Base-by-base conservation (phyloP, 2,113 vertebrate genomes). In the Corydoras maculifer region DNA sequence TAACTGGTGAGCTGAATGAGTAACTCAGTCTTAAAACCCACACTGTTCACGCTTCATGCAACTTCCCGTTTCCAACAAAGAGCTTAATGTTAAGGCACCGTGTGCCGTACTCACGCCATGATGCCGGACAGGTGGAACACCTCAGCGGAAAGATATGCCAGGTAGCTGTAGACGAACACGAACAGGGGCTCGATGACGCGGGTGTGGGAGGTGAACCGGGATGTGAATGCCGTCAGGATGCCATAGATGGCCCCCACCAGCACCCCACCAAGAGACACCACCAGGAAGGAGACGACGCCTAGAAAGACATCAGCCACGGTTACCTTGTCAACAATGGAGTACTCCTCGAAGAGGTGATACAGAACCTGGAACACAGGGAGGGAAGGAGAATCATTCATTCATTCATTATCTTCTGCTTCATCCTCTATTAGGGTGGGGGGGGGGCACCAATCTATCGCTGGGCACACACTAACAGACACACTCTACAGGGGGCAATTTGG, bases 151-250 rank as follows among this genome's bases (percentile, higher is more conserved):
- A 99, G 90, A 71, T 99, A 99, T 0, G 96, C 95, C 94, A 99
- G 94, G 88, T 99, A 99, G 90, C 96, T 98, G 91, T 98, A 99
- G 76, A 99, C 88, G 80, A 99, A 99, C 78, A 97, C 94, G 85
- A 99, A 99, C 69, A 98, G 94, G 0, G 97, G 97, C 88, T 98
- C 97, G 77, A 99, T 99, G 87, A 99, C 96, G 0, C 97, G 93
- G 8, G 92, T 94, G 86, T 94, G 96, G 14, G 93, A 91, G 1
- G 97, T 97, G 87, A 98, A 98, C 70, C 97, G 93, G 1, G 97
- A 99, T 0, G 97, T 98, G 90, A 99, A 98, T 85, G 94, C 95
- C 0, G 94, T 84, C 55, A 97, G 88, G 84, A 99, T 58, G 14
- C 97, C 97, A 0, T 97, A 99, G 69, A 98, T 88, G 35, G 92